These are phyloP conservation scores for Metacarcinus magister DNA, from an alignment of 2,888 invertebrate species.

Conservation along the genomic window DNA sequence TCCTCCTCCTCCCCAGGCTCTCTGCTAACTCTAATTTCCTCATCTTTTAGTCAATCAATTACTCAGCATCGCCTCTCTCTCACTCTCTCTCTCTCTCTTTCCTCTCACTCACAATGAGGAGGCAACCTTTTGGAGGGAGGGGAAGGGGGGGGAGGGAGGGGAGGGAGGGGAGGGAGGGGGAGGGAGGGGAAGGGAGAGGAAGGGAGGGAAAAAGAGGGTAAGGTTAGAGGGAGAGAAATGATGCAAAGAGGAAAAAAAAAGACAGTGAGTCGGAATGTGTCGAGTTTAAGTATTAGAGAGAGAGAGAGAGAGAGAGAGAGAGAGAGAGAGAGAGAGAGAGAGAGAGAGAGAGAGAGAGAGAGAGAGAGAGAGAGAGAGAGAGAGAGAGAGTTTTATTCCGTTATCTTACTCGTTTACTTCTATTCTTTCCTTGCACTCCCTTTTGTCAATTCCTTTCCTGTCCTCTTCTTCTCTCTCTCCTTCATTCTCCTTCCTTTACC, in stretches of 20 bases:
- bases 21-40: neutral
- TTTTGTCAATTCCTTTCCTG: neutral
- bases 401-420: neutral
- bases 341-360: conserved; percentile 63
- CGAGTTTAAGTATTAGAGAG: neutral
- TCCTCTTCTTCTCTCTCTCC: neutral
- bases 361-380: conserved; percentile 63
- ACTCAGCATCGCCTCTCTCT: neutral
- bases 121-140: neutral
- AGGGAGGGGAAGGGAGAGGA: neutral
- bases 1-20: neutral
- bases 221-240: conserved; percentile 35
- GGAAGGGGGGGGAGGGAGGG: neutral
- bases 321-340: conserved; percentile 53
- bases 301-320: neutral
- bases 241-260: neutral
- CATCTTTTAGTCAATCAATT: conserved; percentile 41
- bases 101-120: conserved; percentile 28
- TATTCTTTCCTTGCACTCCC: neutral
- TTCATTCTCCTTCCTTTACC: too few relatives aligned
- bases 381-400: neutral
- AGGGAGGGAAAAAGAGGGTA: conserved; percentile 43
- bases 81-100: neutral
- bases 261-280: neutral
- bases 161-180: neutral